phyloP scores from a whole-genome alignment of 2,113 vertebrate genomes.

The Corydoras sp. region DNA sequence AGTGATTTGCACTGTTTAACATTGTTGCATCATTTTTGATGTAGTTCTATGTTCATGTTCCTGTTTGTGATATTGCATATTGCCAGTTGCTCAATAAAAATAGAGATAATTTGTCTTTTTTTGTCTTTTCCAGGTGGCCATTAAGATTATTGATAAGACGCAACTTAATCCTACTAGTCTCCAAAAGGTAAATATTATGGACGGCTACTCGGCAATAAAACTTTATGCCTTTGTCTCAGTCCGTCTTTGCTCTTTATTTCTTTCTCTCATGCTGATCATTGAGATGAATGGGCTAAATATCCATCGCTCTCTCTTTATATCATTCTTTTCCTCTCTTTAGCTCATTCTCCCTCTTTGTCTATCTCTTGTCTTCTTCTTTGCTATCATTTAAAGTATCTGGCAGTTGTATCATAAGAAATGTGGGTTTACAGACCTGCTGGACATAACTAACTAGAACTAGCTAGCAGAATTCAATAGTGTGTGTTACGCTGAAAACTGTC shows the following conservation, averaged over 20 bases:
- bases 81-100: neutral
- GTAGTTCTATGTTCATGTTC: neutral
- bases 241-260: neutral
- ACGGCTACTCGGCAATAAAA: conserved; percentile 2
- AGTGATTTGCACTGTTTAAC: no score
- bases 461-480: neutral
- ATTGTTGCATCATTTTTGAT: no score
- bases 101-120: conserved; percentile 6
- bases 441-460: no score
- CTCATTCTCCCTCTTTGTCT: neutral
- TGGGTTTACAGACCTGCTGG: no score
- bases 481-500: conserved; percentile 3
- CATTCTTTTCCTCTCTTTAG: neutral
- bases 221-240: neutral
- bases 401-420: no score
- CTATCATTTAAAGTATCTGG: neutral
- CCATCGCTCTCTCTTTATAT: neutral
- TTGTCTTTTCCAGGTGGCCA: conserved; percentile 40
- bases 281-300: no score
- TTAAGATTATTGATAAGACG: conserved; percentile 47
- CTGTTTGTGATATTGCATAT: neutral
- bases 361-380: neutral
- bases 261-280: neutral
- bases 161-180: conserved; percentile 46
- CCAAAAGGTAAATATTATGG: conserved; percentile 41